A percentile compares a stretch with the other conserved stretches of the same genome.
phyloP scores from a whole-genome alignment of 2,888 invertebrate genomes.

The Drosophila meridionalis region DNA sequence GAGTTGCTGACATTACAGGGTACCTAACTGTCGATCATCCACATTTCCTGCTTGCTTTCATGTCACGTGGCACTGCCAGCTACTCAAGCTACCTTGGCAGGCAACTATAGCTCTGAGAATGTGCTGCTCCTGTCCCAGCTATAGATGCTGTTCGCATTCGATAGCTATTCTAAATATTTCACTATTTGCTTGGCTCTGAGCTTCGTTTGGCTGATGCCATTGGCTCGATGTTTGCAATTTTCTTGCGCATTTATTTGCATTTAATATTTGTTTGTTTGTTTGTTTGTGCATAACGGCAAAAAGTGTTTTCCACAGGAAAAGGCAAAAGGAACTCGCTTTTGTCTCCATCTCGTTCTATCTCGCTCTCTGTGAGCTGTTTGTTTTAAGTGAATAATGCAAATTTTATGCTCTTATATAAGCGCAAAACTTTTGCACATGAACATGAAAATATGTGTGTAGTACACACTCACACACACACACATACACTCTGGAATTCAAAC shows the following conservation, averaged over 20 bases:
- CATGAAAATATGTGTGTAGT: conserved; percentile 59
- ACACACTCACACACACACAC: conserved; percentile 21
- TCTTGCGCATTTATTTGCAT: conserved; percentile 77
- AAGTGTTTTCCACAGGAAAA: conserved; percentile 65
- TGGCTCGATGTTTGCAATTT: conserved; percentile 62
- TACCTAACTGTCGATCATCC: not conserved
- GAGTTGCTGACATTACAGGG: not conserved
- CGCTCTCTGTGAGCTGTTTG: conserved; percentile 60
- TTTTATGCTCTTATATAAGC: conserved; percentile 78
- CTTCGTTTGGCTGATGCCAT: conserved; percentile 41
- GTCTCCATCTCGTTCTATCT: conserved; percentile 16
- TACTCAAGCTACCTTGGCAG: conserved; percentile 7
- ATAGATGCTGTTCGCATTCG: conserved; percentile 46
- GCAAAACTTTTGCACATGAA: conserved; percentile 80
- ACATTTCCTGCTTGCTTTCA: not conserved
- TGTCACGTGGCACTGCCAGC: conserved; percentile 13
- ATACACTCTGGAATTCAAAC: conserved; percentile 65
- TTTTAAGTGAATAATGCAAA: conserved; percentile 81
- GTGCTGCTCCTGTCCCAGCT: not conserved
- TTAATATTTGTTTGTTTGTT: conserved; percentile 76
- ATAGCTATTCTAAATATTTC: conserved; percentile 52
- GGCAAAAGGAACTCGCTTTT: conserved; percentile 48
- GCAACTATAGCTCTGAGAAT: conserved; percentile 8
- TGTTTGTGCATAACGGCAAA: conserved; percentile 58
- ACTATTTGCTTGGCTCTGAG: conserved; percentile 47